Conservation (phyloP, 2,113 vertebrate genomes). For the Gopherus flavomarginatus region DNA sequence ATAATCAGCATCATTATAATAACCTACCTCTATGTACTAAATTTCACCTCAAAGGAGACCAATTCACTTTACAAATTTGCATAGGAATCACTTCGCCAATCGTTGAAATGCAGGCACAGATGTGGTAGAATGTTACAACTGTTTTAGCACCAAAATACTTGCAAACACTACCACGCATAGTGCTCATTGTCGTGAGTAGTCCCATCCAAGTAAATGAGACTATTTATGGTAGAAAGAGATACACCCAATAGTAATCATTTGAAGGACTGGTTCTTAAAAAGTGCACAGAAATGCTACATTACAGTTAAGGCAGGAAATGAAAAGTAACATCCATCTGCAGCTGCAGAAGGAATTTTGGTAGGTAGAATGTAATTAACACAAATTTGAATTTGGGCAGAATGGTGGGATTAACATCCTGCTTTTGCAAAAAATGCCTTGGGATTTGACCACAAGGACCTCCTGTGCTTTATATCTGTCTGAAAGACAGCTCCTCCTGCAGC, state of each 20-base stretch:
- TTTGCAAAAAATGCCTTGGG: background rate
- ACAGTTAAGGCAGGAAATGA: background rate
- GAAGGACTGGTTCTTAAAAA: background rate
- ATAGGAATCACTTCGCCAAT: background rate
- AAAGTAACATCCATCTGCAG: background rate
- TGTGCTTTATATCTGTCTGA: constrained; percentile 8
- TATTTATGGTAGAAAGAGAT: background rate
- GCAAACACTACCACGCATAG: no score
- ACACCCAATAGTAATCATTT: background rate
- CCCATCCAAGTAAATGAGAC: background rate
- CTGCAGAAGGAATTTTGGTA: background rate
- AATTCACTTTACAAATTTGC: background rate
- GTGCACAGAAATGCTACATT: background rate
- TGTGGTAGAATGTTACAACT: background rate
- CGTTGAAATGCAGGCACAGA: background rate
- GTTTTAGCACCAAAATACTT: background rate
- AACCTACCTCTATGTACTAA: background rate
- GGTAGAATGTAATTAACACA: background rate
- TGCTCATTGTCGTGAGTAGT: background rate
- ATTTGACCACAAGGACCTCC: background rate
- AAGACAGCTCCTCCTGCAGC: background rate
- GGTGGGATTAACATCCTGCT: background rate
- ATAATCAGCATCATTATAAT: no score
- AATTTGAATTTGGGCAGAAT: background rate
- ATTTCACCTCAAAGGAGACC: background rate